Conservation (phyloP, 2,888 invertebrate genomes). For the Drosophila paranaensis region DNA sequence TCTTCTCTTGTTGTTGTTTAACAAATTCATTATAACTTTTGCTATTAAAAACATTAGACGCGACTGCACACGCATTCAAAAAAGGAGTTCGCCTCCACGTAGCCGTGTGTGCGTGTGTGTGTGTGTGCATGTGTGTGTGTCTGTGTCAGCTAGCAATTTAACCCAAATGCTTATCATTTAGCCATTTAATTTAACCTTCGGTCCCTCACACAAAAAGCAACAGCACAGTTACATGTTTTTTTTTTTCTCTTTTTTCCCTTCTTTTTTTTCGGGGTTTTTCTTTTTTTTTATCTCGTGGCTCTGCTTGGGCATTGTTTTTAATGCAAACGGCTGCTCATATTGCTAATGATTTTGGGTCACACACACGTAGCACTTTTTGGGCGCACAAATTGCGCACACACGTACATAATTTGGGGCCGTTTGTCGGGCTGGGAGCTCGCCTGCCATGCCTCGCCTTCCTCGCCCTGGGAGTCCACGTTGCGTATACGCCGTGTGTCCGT, state of each 20-base stretch:
- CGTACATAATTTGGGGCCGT: slow-evolving; percentile 56
- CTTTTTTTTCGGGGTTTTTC: slow-evolving; percentile 13
- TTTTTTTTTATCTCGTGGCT: slow-evolving; percentile 56
- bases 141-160: slow-evolving; percentile 60
- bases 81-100: slow-evolving; percentile 29
- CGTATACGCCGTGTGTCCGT: slow-evolving; percentile 52
- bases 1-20: slow-evolving; percentile 49
- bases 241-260: slow-evolving; percentile 11
- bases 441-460: background rate
- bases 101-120: background rate
- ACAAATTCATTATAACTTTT: slow-evolving; percentile 80
- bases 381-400: slow-evolving; percentile 63
- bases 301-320: slow-evolving; percentile 65
- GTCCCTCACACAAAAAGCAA: slow-evolving; percentile 37
- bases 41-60: slow-evolving; percentile 79
- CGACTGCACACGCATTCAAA: slow-evolving; percentile 60
- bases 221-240: slow-evolving; percentile 14
- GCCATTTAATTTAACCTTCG: slow-evolving; percentile 80
- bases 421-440: background rate
- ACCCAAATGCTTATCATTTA: slow-evolving; percentile 80
- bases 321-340: slow-evolving; percentile 78
- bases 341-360: slow-evolving; percentile 80
- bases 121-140: background rate
- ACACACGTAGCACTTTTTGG: slow-evolving; percentile 69
- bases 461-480: slow-evolving; percentile 10